These are phyloP conservation scores for Gymnarchus niloticus DNA, from an alignment of 2,113 vertebrate species.

Conservation along the genomic window DNA sequence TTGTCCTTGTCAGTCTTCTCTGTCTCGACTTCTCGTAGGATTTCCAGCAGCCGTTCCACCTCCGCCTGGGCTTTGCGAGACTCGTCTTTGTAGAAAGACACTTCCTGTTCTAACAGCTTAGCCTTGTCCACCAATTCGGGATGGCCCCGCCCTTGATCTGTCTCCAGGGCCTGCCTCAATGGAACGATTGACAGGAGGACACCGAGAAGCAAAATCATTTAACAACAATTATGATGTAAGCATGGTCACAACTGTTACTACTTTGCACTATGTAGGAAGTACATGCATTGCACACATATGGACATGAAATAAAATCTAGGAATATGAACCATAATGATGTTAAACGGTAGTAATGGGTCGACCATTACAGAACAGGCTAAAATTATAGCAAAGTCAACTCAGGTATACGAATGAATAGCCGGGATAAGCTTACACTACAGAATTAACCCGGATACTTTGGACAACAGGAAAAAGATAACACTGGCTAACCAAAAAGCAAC, in stretches of 20 bases:
- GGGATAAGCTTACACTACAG: not conserved
- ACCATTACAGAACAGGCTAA: not conserved
- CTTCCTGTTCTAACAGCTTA: slow-evolving; percentile 92
- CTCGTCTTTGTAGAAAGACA: slow-evolving; percentile 87
- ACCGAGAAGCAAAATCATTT: slow-evolving; percentile 26
- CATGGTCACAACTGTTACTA: not conserved
- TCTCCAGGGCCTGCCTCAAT: slow-evolving; percentile 82
- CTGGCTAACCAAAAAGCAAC: not conserved
- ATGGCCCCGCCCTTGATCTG: slow-evolving; percentile 79
- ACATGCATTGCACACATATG: not conserved
- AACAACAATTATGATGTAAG: not conserved
- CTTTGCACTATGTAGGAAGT: not conserved
- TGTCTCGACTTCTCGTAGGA: slow-evolving; percentile 91
- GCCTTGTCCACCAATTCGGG: slow-evolving; percentile 85
- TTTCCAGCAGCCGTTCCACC: slow-evolving; percentile 91
- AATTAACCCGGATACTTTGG: not conserved
- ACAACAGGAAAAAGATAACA: not conserved
- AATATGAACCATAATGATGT: not conserved
- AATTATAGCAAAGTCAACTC: not conserved
- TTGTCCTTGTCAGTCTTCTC: slow-evolving; percentile 99
- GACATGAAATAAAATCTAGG: not conserved
- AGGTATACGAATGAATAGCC: not conserved
- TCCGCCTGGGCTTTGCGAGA: slow-evolving; percentile 85
- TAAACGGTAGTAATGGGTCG: not conserved
- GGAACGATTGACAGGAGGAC: too few relatives aligned